These are phyloP conservation scores for Ips typographus DNA, from an alignment of 1,140 invertebrate genomes.

Conservation along the genomic window DNA sequence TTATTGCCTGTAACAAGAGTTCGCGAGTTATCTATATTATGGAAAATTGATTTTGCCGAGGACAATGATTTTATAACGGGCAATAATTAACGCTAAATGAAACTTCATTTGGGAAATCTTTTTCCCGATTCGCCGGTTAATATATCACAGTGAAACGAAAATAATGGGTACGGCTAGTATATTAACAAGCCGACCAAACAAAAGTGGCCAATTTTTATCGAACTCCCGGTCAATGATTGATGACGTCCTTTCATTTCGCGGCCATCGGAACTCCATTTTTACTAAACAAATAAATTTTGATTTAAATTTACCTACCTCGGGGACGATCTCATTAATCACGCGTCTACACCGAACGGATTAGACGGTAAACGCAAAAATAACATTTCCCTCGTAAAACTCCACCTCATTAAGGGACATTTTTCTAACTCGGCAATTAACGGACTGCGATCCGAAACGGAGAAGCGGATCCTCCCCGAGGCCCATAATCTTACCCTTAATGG, in stretches of 20 bases:
- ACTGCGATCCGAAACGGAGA: constrained; percentile 6
- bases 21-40: not conserved
- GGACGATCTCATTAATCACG: constrained; percentile 9
- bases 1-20: not conserved
- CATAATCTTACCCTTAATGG: constrained; percentile 26
- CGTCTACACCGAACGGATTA: not conserved
- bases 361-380: not conserved
- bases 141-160: constrained; percentile 7
- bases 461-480: not conserved
- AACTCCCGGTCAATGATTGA: constrained; percentile 11
- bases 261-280: constrained; percentile 13
- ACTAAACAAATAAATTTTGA: constrained; percentile 17
- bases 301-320: constrained; percentile 15
- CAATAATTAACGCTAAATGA: not conserved
- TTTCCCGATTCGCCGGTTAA: constrained; percentile 2
- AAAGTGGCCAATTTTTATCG: constrained; percentile 20
- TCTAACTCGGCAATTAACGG: constrained; percentile 6
- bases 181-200: constrained; percentile 13
- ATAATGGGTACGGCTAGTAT: not conserved
- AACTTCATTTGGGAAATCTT: constrained; percentile 5
- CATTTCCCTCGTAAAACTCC: not conserved
- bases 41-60: not conserved
- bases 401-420: constrained; percentile 5
- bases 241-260: constrained; percentile 13
- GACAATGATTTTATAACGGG: constrained; percentile 4